These are phyloP conservation scores for Enteromius anoplus DNA, from an alignment of 2,797 vertebrate species.

Conservation along the genomic window DNA sequence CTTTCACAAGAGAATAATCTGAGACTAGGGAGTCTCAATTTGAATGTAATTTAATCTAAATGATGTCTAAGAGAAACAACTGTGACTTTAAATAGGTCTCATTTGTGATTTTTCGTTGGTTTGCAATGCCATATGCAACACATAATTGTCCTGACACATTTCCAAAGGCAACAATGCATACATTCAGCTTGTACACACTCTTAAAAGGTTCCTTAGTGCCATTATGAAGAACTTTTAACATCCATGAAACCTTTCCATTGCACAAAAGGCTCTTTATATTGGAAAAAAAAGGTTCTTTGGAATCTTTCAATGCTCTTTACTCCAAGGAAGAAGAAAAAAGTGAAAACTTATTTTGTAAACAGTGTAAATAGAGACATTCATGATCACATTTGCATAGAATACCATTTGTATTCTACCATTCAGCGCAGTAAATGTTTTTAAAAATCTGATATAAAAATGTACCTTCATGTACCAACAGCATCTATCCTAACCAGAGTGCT, in stretches of 20 bases:
- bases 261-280: background rate
- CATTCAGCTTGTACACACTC: background rate
- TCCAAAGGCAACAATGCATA: background rate
- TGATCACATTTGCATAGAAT: background rate
- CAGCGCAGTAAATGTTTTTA: background rate
- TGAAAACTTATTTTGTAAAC: background rate
- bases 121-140: background rate
- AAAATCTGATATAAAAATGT: background rate
- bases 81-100: background rate
- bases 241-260: background rate
- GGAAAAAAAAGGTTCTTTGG: background rate
- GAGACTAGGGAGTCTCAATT: background rate
- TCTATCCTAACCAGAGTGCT: constrained; percentile 52
- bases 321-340: background rate
- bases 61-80: background rate
- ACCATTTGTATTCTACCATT: background rate
- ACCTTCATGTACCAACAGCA: constrained; percentile 9
- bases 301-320: background rate
- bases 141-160: constrained; percentile 12
- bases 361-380: background rate
- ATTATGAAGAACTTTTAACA: background rate
- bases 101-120: background rate
- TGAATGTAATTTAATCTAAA: background rate
- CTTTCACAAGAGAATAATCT: background rate
- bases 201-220: background rate